Evolutionary conservation across 53 echinoderm and acorn worm species (phyloP).

Genomic region (Patiria pectinifera): DNA sequence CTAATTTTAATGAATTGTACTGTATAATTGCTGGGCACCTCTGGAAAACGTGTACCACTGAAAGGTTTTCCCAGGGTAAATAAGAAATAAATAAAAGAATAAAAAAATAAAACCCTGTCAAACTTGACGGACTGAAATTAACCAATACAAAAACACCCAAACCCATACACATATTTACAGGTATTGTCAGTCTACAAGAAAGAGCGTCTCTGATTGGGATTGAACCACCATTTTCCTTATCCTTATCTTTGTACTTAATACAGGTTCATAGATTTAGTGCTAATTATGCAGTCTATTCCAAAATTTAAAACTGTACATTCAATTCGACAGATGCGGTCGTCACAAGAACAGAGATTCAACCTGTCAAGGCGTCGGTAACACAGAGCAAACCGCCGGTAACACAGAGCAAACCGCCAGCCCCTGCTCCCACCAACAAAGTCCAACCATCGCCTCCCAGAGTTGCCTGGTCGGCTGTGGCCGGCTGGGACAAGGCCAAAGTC

Average conservation of each 20-base stretch:
- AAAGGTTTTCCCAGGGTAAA: no score
- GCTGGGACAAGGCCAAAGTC: conserved; percentile 77
- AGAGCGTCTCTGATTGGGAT: no score
- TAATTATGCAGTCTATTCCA: neutral
- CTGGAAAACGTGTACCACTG: no score
- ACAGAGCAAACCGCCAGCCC: conserved; percentile 23
- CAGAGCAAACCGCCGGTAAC: conserved; percentile 26
- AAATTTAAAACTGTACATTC: neutral
- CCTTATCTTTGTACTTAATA: neutral
- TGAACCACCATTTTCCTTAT: no score
- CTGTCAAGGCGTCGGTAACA: conserved; percentile 38
- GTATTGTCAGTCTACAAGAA: no score
- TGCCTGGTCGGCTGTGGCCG: conserved; percentile 23
- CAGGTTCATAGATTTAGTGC: neutral
- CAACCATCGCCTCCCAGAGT: neutral
- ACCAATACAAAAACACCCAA: no score
- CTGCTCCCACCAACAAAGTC: neutral
- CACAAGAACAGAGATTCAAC: conserved; percentile 17
- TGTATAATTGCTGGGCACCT: no score
- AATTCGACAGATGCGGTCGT: conserved; percentile 1
- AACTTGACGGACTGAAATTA: no score
- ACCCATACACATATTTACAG: no score
- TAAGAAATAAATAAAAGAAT: no score
- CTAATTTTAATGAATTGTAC: no score
- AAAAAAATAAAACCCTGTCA: no score